Evolutionary conservation across 2,113 vertebrate species (phyloP).

Genomic region (Cavia porcellus): DNA sequence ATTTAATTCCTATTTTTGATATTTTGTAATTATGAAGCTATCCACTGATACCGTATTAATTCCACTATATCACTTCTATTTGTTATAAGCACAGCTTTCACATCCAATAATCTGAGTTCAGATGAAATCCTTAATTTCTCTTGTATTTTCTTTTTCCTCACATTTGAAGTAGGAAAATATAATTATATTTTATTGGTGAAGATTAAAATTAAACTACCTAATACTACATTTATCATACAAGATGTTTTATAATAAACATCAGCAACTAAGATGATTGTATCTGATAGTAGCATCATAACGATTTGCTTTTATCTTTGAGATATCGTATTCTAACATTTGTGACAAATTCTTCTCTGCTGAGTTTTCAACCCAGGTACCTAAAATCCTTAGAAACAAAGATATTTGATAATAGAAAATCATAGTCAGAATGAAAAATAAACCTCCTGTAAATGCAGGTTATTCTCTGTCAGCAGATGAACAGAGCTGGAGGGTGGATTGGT

Average conservation of each 20-base stretch:
- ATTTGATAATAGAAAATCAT: neutral
- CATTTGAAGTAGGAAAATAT: neutral
- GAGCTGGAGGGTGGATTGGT: neutral
- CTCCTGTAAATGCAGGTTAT: neutral
- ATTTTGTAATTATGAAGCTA: neutral
- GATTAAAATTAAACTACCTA: neutral
- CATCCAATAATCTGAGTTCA: neutral
- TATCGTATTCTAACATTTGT: neutral
- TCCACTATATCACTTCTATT: neutral
- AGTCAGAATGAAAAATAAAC: neutral
- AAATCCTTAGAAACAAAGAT: neutral
- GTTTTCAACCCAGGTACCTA: neutral
- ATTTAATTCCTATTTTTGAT: slow-evolving; percentile 44
- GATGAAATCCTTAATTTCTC: neutral
- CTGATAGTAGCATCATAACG: neutral
- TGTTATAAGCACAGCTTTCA: neutral
- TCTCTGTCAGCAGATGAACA: neutral
- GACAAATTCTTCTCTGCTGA: neutral
- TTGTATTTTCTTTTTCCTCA: neutral
- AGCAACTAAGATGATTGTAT: neutral
- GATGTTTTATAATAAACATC: neutral
- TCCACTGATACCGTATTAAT: neutral
- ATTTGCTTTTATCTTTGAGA: slow-evolving; percentile 3
- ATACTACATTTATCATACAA: neutral
- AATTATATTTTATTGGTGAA: neutral